phyloP scores from a whole-genome alignment of 2,797 vertebrate genomes.

The Scolopax bukidnonensis region DNA sequence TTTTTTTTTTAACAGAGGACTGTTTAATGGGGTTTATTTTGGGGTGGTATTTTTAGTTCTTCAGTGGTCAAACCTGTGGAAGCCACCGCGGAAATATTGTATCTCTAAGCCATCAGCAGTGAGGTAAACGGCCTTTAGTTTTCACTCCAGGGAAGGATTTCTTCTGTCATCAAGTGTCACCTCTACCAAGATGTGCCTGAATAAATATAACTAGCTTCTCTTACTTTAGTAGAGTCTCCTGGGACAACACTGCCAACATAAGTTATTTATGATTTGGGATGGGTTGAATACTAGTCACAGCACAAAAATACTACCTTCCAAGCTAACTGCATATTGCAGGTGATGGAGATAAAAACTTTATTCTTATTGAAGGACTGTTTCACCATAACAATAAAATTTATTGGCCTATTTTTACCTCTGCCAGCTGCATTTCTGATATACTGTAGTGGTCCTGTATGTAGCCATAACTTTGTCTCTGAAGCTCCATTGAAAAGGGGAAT shows the following conservation, averaged over 20 bases:
- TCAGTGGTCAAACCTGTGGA: not conserved
- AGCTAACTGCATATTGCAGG: not conserved
- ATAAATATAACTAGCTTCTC: not conserved
- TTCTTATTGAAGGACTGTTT: not conserved
- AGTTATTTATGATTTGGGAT: constrained; percentile 11
- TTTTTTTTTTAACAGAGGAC: not conserved
- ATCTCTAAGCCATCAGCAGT: not conserved
- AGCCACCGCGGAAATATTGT: not conserved
- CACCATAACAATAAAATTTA: not conserved
- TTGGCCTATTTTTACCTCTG: not conserved
- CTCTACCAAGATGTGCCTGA: not conserved
- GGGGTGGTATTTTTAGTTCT: not conserved
- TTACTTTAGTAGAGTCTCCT: not conserved
- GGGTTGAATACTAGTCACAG: not conserved
- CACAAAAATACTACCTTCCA: not conserved
- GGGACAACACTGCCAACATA: not conserved
- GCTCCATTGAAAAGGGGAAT: not conserved
- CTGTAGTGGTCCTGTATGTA: not conserved
- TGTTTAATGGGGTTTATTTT: not conserved
- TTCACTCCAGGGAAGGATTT: not conserved
- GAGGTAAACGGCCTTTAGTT: constrained; percentile 23
- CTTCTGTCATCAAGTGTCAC: constrained; percentile 6
- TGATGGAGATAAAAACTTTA: not conserved
- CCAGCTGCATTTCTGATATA: not conserved
- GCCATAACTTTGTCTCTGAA: not conserved